Evolutionary conservation across 1,140 invertebrate genomes (phyloP).

Genomic region (Arion vulgaris): DNA sequence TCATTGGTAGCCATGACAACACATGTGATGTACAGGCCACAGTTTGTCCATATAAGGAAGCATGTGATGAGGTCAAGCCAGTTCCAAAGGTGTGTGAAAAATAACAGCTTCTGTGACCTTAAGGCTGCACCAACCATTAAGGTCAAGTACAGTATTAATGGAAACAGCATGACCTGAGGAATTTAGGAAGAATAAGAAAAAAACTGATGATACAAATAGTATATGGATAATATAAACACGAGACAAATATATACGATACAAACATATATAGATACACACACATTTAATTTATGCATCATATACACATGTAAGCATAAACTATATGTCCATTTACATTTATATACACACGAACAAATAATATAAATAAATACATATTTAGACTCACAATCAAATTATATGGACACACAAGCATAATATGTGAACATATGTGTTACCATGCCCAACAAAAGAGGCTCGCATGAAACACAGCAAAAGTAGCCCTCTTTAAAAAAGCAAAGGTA

Average conservation of each 20-base stretch:
- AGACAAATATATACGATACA: background rate
- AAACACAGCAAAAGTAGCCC: no score
- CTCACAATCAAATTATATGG: no score
- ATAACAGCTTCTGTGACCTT: constrained; percentile 42
- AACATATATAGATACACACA: background rate
- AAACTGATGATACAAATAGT: background rate
- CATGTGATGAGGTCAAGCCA: constrained; percentile 57
- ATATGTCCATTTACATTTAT: no score
- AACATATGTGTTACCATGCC: no score
- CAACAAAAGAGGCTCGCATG: no score
- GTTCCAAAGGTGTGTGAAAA: constrained; percentile 57
- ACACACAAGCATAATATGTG: no score
- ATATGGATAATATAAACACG: no score
- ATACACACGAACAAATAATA: no score
- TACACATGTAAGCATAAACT: no score
- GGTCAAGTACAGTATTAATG: constrained; percentile 57
- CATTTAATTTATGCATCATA: background rate
- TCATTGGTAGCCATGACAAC: constrained; percentile 55
- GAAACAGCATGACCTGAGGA: constrained; percentile 53
- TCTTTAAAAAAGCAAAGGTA: no score
- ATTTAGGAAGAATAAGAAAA: background rate
- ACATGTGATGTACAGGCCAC: constrained; percentile 62
- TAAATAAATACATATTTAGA: no score
- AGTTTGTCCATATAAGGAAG: constrained; percentile 46
- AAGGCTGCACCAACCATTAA: constrained; percentile 50